Evolutionary conservation across 2,113 vertebrate genomes (phyloP), one percentile per base, ranked within the genome.

Genomic region (Cacatua alba): DNA sequence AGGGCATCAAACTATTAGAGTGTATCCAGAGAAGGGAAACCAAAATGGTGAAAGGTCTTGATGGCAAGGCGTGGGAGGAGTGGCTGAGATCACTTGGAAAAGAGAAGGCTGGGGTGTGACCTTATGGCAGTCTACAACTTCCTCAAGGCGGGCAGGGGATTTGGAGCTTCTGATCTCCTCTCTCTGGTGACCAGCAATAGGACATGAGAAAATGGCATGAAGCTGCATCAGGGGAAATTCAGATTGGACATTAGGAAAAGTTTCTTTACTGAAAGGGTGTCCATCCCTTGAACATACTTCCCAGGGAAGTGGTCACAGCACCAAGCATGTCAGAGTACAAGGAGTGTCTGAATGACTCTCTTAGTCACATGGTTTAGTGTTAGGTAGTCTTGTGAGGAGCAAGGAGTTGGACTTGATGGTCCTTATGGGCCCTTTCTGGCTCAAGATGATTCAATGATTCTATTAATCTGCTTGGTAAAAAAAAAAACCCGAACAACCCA

Each of bases 171-270:
- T n/a, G 33, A 59, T 59, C 6, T 57, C 13, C 6, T 65, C 11
- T 53, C 11, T 46, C 17, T 81, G 11, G 8, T 55, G n/a, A 91
- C 7, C 9, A 37, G 10, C 9, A 37, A 37, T 10, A n/a, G 15
- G 4, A 46, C 31, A 26, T 0, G 0, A 62, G 14, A 7, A 62
- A 68, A 35, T 37, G 1, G 25, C 21, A 43, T 19, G 19, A 60
- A 55, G 29, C 15, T 75, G n/a, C 6, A 4, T 59, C 33, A 59
- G 33, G 55, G 33, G 33, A n/a, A 59, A 13, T n/a, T n/a, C 33
- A 59, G 9, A 59, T n/a, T 59, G 33, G 13, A 14, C 55, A 59
- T 23, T n/a, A 59, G 20, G 33, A 59, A n/a, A n/a, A n/a, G 55
- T 59, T 59, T n/a, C 55, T 59, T 59, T 59, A 59, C 55, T n/a